Conservation (phyloP, 1,140 invertebrate species). For the Lethrus apterus region DNA sequence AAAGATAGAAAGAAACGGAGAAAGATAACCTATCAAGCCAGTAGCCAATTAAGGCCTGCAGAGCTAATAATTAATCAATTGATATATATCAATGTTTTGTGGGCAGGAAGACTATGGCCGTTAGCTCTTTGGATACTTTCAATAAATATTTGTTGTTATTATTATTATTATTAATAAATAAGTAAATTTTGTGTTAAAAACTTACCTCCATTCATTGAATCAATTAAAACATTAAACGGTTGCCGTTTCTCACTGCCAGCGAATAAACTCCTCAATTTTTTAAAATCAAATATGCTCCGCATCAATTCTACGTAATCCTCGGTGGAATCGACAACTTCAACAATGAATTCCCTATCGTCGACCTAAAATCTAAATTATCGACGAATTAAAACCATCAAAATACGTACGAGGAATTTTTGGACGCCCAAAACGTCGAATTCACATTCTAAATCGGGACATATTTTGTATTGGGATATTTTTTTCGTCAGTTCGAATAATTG, state of each 20-base stretch:
- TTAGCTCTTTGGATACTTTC: neutral
- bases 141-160: neutral
- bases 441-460: slow-evolving; percentile 66
- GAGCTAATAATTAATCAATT: too few relatives aligned
- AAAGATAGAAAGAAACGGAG: too few relatives aligned
- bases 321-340: slow-evolving; percentile 90
- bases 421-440: slow-evolving; percentile 67
- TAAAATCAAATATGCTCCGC: slow-evolving; percentile 97
- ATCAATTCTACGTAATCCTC: slow-evolving; percentile 85
- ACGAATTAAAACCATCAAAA: neutral
- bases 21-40: too few relatives aligned
- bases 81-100: too few relatives aligned
- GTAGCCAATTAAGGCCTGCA: too few relatives aligned
- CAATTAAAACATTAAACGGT: slow-evolving; percentile 80
- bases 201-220: slow-evolving; percentile 91
- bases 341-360: slow-evolving; percentile 66
- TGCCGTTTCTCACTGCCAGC: slow-evolving; percentile 55
- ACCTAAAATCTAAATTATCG: slow-evolving; percentile 45
- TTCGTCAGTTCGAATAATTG: slow-evolving; percentile 80
- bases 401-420: slow-evolving; percentile 14
- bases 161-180: neutral
- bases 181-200: neutral
- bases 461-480: slow-evolving; percentile 71
- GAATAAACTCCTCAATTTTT: slow-evolving; percentile 66
- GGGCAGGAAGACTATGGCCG: too few relatives aligned